phyloP scores from a whole-genome alignment of 1,140 invertebrate species.

The Argopecten irradians region DNA sequence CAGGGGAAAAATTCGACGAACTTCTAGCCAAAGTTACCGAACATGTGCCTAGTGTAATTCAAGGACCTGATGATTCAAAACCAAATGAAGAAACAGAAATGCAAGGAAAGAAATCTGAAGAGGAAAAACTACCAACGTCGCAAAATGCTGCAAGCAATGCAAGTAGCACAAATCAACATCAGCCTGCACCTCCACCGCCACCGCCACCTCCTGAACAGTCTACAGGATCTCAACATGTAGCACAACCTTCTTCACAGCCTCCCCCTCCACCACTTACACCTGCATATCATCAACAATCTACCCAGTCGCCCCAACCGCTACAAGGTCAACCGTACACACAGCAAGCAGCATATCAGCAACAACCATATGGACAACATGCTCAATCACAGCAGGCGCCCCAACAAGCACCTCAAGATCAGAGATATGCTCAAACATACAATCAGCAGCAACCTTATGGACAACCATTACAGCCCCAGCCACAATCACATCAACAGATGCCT shows the following conservation, averaged over 20 bases:
- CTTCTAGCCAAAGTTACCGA: conserved; percentile 53
- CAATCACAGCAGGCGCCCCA: background rate
- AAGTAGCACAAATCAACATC: too few relatives aligned
- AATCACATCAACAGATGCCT: background rate
- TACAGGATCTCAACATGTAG: background rate
- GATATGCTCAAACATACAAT: too few relatives aligned
- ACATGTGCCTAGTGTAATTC: conserved; percentile 38
- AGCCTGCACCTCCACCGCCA: too few relatives aligned
- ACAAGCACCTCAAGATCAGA: too few relatives aligned
- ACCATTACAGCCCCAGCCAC: background rate
- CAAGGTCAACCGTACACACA: background rate
- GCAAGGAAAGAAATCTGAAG: background rate
- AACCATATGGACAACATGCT: conserved; percentile 16
- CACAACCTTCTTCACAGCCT: background rate
- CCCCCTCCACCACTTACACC: too few relatives aligned
- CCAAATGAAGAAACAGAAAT: background rate
- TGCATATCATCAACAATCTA: too few relatives aligned
- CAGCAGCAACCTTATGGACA: background rate
- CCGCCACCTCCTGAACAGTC: too few relatives aligned
- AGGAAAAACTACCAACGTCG: too few relatives aligned
- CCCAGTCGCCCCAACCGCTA: too few relatives aligned
- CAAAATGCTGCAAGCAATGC: too few relatives aligned
- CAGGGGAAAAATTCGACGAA: conserved; percentile 60
- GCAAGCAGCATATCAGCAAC: background rate
- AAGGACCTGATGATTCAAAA: background rate